Evolutionary conservation across 2,888 invertebrate genomes (phyloP).

Genomic region (Cabera pusaria): DNA sequence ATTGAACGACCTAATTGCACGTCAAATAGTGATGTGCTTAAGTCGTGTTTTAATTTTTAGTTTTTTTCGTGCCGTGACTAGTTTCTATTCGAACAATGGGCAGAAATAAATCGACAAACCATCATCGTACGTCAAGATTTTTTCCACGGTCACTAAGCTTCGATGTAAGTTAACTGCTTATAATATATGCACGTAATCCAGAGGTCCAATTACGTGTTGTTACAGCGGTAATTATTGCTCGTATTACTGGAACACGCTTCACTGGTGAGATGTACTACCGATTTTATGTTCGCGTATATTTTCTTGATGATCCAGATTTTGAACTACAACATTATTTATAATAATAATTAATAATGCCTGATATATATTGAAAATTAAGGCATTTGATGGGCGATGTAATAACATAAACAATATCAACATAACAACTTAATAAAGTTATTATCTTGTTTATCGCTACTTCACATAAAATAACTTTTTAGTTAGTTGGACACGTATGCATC

Average conservation of each 20-base stretch:
- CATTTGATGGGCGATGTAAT: no score
- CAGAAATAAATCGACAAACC: conserved; percentile 55
- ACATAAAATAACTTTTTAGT: no score
- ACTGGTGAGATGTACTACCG: conserved; percentile 46
- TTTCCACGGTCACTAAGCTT: conserved; percentile 53
- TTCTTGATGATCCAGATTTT: not conserved
- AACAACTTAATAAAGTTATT: no score
- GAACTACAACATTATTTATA: no score
- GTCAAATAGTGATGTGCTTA: conserved; percentile 37
- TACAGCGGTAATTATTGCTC: conserved; percentile 62
- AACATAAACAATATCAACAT: no score
- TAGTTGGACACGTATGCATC: no score
- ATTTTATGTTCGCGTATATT: conserved; percentile 21
- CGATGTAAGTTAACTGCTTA: conserved; percentile 48
- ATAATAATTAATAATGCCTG: no score
- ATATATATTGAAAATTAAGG: no score
- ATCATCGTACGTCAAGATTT: conserved; percentile 56
- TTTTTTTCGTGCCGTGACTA: conserved; percentile 38
- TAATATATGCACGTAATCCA: conserved; percentile 68
- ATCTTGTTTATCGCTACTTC: no score
- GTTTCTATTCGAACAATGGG: conserved; percentile 36
- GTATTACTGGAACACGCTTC: conserved; percentile 60
- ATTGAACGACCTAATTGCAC: conserved; percentile 33
- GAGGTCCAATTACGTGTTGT: conserved; percentile 69
- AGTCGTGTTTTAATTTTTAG: conserved; percentile 22